Conservation (phyloP, 2,888 invertebrate species). For the Eristalinus aeneus region DNA sequence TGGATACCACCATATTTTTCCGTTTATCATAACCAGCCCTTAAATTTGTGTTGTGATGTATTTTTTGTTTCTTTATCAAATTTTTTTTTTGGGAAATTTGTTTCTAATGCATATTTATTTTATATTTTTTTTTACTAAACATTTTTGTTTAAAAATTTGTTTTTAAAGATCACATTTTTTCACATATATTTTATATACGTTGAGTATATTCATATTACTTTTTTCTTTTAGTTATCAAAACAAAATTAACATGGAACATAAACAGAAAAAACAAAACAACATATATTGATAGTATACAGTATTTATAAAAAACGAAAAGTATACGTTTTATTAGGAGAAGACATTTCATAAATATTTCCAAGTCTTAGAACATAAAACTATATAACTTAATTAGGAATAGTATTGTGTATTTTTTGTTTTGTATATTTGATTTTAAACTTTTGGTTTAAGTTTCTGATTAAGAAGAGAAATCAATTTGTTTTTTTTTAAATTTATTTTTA, state of each 20-base stretch:
- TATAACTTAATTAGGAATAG: conserved; percentile 8
- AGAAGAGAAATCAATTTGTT: conserved; percentile 11
- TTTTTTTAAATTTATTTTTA: conserved; percentile 37
- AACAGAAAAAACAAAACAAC: not conserved
- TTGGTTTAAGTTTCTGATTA: conserved; percentile 18
- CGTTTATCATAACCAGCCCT: conserved; percentile 81
- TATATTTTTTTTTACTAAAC: conserved; percentile 72
- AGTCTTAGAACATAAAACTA: conserved; percentile 4
- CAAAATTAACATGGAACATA: not conserved
- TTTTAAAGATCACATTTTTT: conserved; percentile 66
- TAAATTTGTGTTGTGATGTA: conserved; percentile 65
- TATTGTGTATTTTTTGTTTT: conserved; percentile 49
- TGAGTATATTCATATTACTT: conserved; percentile 40
- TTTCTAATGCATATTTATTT: conserved; percentile 29
- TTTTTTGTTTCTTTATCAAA: conserved; percentile 21
- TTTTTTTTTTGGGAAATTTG: conserved; percentile 23
- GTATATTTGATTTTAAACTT: conserved; percentile 52
- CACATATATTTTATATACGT: conserved; percentile 56
- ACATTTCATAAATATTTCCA: not conserved
- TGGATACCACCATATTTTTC: conserved; percentile 73
- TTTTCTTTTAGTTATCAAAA: conserved; percentile 28
- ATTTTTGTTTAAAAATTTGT: conserved; percentile 72
- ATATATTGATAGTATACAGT: not conserved
- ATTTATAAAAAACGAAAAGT: conserved; percentile 2
- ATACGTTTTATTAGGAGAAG: not conserved